These are phyloP conservation scores for Uria aalge DNA, from an alignment of 2,113 vertebrate genomes.

Conservation along the genomic window DNA sequence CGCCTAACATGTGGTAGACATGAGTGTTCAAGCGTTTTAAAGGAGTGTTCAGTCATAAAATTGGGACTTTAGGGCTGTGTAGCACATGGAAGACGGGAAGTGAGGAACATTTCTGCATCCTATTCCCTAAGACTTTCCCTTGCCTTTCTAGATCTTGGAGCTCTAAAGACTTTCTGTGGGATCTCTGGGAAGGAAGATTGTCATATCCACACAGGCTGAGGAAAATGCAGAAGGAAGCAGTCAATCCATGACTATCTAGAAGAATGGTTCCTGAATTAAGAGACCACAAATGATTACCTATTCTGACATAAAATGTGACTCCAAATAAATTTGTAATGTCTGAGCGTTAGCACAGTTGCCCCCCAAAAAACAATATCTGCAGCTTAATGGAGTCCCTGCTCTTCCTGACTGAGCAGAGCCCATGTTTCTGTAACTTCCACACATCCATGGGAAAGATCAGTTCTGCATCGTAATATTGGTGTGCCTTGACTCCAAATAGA, in stretches of 20 bases:
- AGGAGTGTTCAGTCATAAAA: background rate
- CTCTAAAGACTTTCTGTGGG: background rate
- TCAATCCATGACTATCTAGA: background rate
- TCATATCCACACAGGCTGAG: rapidly evolving
- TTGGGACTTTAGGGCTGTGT: background rate
- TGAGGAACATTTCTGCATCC: background rate
- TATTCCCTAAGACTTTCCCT: background rate
- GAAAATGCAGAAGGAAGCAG: background rate
- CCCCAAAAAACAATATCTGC: background rate
- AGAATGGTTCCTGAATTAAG: background rate
- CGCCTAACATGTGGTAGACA: background rate
- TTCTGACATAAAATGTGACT: background rate
- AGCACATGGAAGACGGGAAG: background rate
- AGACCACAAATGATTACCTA: background rate
- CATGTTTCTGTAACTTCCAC: background rate
- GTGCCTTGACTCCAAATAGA: background rate
- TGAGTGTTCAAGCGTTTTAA: background rate
- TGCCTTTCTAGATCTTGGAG: background rate
- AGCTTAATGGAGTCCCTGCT: background rate
- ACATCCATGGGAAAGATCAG: background rate
- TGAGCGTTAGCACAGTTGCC: rapidly evolving
- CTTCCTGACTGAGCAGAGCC: background rate
- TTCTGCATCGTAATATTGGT: background rate
- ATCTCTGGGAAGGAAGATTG: background rate
- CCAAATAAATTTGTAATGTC: background rate